Evolutionary conservation across 2,888 invertebrate genomes (phyloP).

Genomic region (Conus canariensis): DNA sequence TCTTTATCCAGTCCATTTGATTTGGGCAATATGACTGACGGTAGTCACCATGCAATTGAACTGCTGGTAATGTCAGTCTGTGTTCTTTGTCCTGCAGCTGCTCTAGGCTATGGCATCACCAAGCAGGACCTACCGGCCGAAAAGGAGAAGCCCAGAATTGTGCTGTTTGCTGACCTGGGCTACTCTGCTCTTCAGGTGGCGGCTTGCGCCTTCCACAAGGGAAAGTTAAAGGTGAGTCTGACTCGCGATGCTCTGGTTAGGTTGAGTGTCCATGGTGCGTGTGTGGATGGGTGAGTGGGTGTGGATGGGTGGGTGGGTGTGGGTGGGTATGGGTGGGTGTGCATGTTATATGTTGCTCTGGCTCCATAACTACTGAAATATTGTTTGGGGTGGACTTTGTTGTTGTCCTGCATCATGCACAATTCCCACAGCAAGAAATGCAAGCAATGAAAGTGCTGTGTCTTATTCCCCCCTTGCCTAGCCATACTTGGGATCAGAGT

Average conservation of each 20-base stretch:
- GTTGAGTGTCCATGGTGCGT: background rate
- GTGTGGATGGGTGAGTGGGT: background rate
- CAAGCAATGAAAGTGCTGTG: background rate
- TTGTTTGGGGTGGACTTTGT: background rate
- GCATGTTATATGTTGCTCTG: background rate
- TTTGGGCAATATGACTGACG: too few species aligned
- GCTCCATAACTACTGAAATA: background rate
- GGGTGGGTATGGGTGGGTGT: too few species aligned
- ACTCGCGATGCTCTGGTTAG: background rate
- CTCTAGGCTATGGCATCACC: conserved; percentile 98
- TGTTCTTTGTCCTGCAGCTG: conserved; percentile 81
- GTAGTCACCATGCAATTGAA: too few species aligned
- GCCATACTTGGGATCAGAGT: too few species aligned
- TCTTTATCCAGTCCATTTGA: too few species aligned
- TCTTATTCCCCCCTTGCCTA: too few species aligned
- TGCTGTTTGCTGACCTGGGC: conserved; percentile 99
- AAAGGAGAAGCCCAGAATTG: conserved; percentile 91
- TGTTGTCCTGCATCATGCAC: background rate
- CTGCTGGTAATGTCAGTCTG: too few species aligned
- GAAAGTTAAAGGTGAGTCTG: conserved; percentile 87
- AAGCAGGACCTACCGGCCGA: conserved; percentile 95
- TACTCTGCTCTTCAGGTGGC: conserved; percentile 92
- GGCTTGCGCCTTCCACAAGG: conserved; percentile 95
- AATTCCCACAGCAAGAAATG: background rate
- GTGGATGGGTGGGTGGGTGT: too few species aligned